Evolutionary conservation across 2,888 invertebrate species (phyloP), one percentile per base, ranked within the genome.

Genomic region (Mantis religiosa): DNA sequence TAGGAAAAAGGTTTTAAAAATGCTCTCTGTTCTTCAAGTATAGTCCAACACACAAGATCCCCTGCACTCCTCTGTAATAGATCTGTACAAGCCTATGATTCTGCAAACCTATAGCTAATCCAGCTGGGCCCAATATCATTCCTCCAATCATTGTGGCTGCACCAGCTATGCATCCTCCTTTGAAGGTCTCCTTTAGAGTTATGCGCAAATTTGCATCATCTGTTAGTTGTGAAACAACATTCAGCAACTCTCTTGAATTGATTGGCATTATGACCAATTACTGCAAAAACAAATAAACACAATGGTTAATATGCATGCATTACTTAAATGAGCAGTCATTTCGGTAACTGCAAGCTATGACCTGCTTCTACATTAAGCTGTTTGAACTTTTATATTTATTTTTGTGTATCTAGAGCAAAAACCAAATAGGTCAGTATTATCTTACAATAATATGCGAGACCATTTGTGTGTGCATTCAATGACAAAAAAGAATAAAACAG

Each of bases 111-210:
- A 89, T 30, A 20, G 89, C 86, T 8, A 90, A 41, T 15, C 90
- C 90, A 27, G 89, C n/a, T 9, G 90, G 90, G 25, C 90, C 90
- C 81, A 89, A 7, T 7, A 90, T 20, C 20, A 90, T 9, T 12
- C 89, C 90, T 71, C 90, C 90, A 9, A 86, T 20, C 20, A 88
- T 84, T 7, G 90, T 88, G 20, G 86, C 28, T 0, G 87, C 47
- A 28, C 88, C 90, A 27, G 90, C 88, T 27, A 90, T 86, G n/a
- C 89, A 85, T 8, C 90, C 90, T 20, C 88, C 90, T 86, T 89
- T 89, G 7, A 89, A 27, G 9, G 88, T 84, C n/a, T 88, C 88
- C 47, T 71, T 88, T 27, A 90, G 25, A 2, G 83, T 81, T 9
- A 87, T 83, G 28, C 71, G 30, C 34, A 90, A 27, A 28, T 88